These are phyloP conservation scores for Bettongia penicillata DNA, from an alignment of 2,113 vertebrate genomes.

Conservation along the genomic window DNA sequence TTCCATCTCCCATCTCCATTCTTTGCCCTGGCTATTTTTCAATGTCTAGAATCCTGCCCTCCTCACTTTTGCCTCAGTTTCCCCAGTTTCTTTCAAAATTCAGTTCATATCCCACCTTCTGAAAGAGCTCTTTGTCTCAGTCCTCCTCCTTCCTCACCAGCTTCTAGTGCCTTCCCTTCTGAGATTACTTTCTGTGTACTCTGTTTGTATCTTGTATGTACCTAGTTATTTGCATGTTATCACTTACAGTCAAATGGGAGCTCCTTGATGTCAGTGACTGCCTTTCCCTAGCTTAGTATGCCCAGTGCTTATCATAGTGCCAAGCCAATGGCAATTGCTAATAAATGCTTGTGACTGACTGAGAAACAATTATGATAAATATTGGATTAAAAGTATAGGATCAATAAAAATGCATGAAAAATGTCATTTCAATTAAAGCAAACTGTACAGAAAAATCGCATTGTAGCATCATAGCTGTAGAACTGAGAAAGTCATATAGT, in stretches of 20 bases:
- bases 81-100: not conserved
- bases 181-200: not conserved
- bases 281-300: not conserved
- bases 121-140: not conserved
- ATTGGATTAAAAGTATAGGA: not conserved
- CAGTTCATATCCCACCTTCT: not conserved
- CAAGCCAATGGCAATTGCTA: not conserved
- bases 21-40: not conserved
- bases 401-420: not conserved
- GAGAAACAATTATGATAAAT: not conserved
- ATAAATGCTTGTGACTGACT: not conserved
- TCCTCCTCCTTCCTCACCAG: not conserved
- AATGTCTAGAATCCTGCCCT: not conserved
- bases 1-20: not conserved
- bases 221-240: not conserved
- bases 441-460: not conserved
- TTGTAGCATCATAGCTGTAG: not conserved
- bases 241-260: not conserved
- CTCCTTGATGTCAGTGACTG: not conserved
- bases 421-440: not conserved
- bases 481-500: not conserved
- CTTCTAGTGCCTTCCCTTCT: not conserved
- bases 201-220: not conserved
- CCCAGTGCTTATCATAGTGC: not conserved
- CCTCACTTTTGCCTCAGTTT: not conserved